Base-by-base conservation (phyloP, 2,888 invertebrate species). In the Sipunculus nudus region DNA sequence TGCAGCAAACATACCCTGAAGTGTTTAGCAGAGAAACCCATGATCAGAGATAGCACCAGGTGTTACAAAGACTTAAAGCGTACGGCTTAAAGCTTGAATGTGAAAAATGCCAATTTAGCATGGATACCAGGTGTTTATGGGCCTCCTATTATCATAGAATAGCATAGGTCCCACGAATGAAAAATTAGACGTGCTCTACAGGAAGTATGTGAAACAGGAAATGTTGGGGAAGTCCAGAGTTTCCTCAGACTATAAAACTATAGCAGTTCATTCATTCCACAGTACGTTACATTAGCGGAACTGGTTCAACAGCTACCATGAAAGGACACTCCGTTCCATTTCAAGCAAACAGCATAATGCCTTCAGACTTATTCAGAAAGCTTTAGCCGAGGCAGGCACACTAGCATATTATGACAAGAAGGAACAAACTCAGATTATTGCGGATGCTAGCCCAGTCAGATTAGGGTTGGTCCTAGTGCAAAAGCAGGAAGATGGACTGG, bases 361-460 rank as follows among this genome's bases (percentile, higher is more conserved):
- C 23, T 53, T 53, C 31, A n/a, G 23, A 16, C 16, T 6, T 8
- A 8, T 49, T 10, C 23, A 40, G 26, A 40, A 40, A 40, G n/a
- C 10, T 8, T 4, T 40, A 5, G 40, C 25, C 5, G 40, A 16
- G 23, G 6, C 23, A 40, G 41, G 40, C 6, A 40, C 53, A 8
- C 23, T 53, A 5, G 35, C 32, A 10, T 49, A 49, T 49, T 49
- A 32, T 25, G 19, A 49, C 10, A 16, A 5, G n/a, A 26, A 40
- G 23, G 25, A 5, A 5, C 6, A 40, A 40, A 53, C 53, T 40
- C 8, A n/a, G 23, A 28, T 53, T 16, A 40, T 40, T 13, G 53
- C 26, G 23, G 41, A 53, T 40, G 53, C 53, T 5, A n/a, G 21
- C 3, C 53, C 53, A 28, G 40, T 35, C 5, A 35, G 50, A 16